Conservation (phyloP, 2,113 vertebrate genomes). For the Dinomys branickii region DNA sequence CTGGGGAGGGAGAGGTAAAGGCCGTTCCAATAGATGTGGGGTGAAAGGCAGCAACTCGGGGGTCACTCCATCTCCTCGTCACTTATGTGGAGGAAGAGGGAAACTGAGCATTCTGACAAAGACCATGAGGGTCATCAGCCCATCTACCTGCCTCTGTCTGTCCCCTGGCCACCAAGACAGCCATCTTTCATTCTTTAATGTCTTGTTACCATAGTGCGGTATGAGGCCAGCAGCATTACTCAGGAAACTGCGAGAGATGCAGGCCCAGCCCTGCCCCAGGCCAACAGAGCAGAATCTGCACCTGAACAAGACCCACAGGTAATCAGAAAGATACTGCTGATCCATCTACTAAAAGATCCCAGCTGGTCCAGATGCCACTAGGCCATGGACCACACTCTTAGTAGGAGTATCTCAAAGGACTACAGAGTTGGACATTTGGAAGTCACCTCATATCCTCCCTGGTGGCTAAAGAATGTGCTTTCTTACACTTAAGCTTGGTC, state of each 20-base stretch:
- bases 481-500: not conserved
- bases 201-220: no score
- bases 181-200: not conserved
- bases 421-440: not conserved
- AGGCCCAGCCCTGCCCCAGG: not conserved
- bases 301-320: not conserved
- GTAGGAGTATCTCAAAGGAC: not conserved
- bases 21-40: not conserved
- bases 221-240: not conserved
- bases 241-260: not conserved
- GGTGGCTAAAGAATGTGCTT: not conserved
- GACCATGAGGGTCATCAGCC: not conserved
- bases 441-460: accelerated
- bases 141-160: no score
- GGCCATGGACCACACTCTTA: not conserved
- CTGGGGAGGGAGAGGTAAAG: slow-evolving; percentile 81
- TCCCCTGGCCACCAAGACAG: accelerated
- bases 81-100: not conserved
- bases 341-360: not conserved
- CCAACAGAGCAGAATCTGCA: not conserved
- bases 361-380: not conserved
- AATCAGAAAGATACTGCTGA: not conserved
- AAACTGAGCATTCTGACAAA: not conserved
- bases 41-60: not conserved
- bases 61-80: not conserved